phyloP scores from a whole-genome alignment of 2,797 vertebrate species.

The Cirrhinus molitorella region DNA sequence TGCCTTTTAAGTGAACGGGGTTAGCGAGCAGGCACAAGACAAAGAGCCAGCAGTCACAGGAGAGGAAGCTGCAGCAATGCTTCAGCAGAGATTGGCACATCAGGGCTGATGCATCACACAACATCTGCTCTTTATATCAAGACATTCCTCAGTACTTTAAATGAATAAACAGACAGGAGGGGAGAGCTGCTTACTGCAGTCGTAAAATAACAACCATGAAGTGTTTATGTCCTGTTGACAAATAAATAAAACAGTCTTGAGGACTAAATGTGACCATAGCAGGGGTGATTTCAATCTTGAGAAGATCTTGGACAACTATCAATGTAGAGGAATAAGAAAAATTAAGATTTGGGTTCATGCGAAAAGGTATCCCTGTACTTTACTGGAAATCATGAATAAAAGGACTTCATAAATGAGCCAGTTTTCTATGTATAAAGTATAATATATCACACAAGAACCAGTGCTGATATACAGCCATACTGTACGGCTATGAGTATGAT shows the following conservation, averaged over 20 bases:
- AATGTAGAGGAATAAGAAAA: not conserved
- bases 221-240: not conserved
- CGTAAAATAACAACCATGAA: constrained; percentile 7
- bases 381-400: not conserved
- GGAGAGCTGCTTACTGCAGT: not conserved
- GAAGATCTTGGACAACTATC: not conserved
- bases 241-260: constrained; percentile 16
- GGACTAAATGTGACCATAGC: not conserved
- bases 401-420: not conserved
- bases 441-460: too few relatives aligned
- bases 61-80: not conserved
- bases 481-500: too few relatives aligned
- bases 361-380: not conserved
- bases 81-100: constrained; percentile 28
- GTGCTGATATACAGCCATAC: too few relatives aligned
- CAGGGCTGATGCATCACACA: constrained; percentile 20
- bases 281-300: not conserved
- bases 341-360: not conserved
- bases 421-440: not conserved
- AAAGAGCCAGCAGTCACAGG: not conserved
- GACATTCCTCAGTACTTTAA: not conserved
- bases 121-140: constrained; percentile 30
- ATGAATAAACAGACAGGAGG: constrained; percentile 13
- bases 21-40: not conserved
- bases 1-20: not conserved